Evolutionary conservation across 92 coral and sea anemone species (phyloP), one percentile per base, ranked within the genome.

Genomic region (Plumapathes pennacea): DNA sequence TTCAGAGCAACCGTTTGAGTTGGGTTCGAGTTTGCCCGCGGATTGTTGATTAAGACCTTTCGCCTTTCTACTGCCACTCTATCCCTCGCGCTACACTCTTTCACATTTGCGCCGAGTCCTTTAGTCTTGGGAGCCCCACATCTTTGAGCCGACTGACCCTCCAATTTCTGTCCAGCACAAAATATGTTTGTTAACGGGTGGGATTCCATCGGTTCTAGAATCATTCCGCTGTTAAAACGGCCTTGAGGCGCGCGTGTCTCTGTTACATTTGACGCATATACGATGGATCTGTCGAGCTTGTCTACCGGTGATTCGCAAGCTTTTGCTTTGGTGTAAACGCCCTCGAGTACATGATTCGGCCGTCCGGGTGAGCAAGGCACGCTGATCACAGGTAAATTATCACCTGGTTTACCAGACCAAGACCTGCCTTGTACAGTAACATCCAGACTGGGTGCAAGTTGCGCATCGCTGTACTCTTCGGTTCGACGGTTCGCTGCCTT

Each of bases 1-100:
- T 87, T 87, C 10, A 87, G 49, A 21, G 88, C 74, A 40, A 82
- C 67, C 3, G 69, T 14, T 32, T 69, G 68, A 7, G 76, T n/a
- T 11, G 56, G 12, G 12, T 6, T 8, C 10, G 8, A 23, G 9
- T 4, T 10, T 49, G 9, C 4, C 26, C 30, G 32, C 5, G 21
- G 56, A 21, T 23, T 49, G 30, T 24, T 17, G 28, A 4, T 4
- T 12, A 6, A 5, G 28, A 4, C 26, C 26, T 49, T 5, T 49
- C 30, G 5, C 21, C 30, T 10, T 49, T 49, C 13, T 49, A 21
- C 17, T 5, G 56, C 10, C 8, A 33, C 9, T 49, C 56, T 6
- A 33, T 23, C 6, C 26, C 30, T 33, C 8, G 28, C 17, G 8
- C 56, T 11, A 49, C 13, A 8, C 8, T n/a, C n/a, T 36, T 8